Evolutionary conservation across 1,140 invertebrate species (phyloP), one percentile per base, ranked within the genome.

Genomic region (Archivesica marissinica): DNA sequence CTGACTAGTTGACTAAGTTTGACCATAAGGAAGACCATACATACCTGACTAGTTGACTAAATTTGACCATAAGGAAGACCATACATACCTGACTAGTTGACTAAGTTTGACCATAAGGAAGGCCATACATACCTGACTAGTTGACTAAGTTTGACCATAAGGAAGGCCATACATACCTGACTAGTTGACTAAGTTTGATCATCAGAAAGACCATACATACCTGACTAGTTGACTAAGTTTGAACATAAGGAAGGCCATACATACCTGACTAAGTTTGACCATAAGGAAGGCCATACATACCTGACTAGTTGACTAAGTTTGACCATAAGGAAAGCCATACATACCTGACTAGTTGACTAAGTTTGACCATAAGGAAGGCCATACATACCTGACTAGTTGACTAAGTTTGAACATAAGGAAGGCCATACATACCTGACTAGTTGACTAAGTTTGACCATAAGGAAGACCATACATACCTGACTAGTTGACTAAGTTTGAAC

Each of bases 301-400:
- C 97, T 96, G n/a, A 99, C 98, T 38, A 99, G 94, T 90, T 99
- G 98, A 15, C 98, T 99, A 9, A 99, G 95, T 86, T 97, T 96
- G 17, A 98, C 99, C 20, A 54, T 20, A 54, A 44, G 17, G 17
- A 7, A 44, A 44, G 7, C 17, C n/a, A n/a, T 7, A 44, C 41
- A 9, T 11, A 99, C 95, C 86, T 97, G 96, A 20, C 98, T n/a
- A n/a, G n/a, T n/a, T n/a, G n/a, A n/a, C n/a, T n/a, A n/a, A n/a
- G n/a, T n/a, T n/a, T n/a, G n/a, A n/a, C 99, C 99, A 99, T 99
- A 28, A 99, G 95, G 84, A 99, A 96, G 83, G 99, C 99, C 98
- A 99, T 99, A 88, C 97, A 97, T 54, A 11, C 99, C 95, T 87
- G n/a, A n/a, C n/a, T n/a, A n/a, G n/a, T n/a, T n/a, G n/a, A n/a